These are phyloP conservation scores for Phortica variegata DNA, from an alignment of 1,140 invertebrate genomes.

Conservation along the genomic window DNA sequence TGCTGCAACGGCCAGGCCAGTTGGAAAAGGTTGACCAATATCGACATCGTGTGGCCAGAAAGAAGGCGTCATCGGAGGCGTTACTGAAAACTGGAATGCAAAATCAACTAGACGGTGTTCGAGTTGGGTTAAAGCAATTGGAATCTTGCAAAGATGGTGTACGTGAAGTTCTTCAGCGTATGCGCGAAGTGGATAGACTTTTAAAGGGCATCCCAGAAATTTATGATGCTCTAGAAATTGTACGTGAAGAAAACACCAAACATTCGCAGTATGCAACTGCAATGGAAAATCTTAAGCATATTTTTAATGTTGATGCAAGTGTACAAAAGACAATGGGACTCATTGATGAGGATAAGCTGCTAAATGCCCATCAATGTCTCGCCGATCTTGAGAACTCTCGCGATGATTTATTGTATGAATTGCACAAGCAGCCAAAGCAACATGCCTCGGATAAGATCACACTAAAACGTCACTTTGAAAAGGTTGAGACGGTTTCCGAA, in stretches of 20 bases:
- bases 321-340: conserved; percentile 91
- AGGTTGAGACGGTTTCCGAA: conserved; percentile 88
- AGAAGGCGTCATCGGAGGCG: conserved; percentile 94
- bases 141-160: conserved; percentile 82
- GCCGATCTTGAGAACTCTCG: conserved; percentile 95
- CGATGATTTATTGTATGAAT: conserved; percentile 92
- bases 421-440: conserved; percentile 91
- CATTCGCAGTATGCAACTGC: conserved; percentile 96
- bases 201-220: conserved; percentile 71
- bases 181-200: conserved; percentile 70
- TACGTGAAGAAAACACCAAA: conserved; percentile 88
- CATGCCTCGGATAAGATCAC: conserved; percentile 84
- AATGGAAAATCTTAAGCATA: conserved; percentile 97
- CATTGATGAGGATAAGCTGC: conserved; percentile 92
- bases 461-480: conserved; percentile 93
- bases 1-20: conserved; percentile 92
- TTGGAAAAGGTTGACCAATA: conserved; percentile 79
- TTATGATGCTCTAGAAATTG: conserved; percentile 75
- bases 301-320: conserved; percentile 96
- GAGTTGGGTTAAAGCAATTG: conserved; percentile 89
- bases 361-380: conserved; percentile 93
- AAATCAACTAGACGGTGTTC: conserved; percentile 94
- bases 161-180: conserved; percentile 68
- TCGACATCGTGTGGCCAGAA: conserved; percentile 66
- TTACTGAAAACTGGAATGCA: conserved; percentile 98